Percentiles rank a stretch among this genome's conserved stretches.
phyloP scores from a whole-genome alignment of 1,140 invertebrate species.

The Grapholita molesta region DNA sequence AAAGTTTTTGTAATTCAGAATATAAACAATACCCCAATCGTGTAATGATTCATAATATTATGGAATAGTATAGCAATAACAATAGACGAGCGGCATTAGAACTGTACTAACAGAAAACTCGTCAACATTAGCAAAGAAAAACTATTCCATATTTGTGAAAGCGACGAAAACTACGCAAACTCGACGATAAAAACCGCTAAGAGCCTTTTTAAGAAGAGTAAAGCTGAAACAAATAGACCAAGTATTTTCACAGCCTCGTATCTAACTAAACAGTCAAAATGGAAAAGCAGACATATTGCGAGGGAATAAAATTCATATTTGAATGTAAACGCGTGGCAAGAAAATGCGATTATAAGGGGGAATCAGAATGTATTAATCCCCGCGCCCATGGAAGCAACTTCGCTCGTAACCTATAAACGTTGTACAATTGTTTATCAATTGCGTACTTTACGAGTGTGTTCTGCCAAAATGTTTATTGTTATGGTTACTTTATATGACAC shows the following conservation, averaged over 20 bases:
- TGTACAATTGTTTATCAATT: slow-evolving; percentile 43
- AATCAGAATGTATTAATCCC: slow-evolving; percentile 31
- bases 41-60: not conserved
- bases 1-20: no score
- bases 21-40: no score
- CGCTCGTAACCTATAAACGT: slow-evolving; percentile 39
- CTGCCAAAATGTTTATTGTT: not conserved
- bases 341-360: not conserved
- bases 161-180: slow-evolving; percentile 42
- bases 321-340: not conserved
- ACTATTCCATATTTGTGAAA: slow-evolving; percentile 50
- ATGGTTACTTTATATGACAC: not conserved
- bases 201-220: slow-evolving; percentile 49
- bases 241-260: not conserved
- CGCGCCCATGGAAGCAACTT: slow-evolving; percentile 38
- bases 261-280: not conserved
- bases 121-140: slow-evolving; percentile 36
- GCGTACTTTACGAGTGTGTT: slow-evolving; percentile 12
- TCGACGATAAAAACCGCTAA: slow-evolving; percentile 61
- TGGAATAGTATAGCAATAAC: not conserved
- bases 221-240: slow-evolving; percentile 39
- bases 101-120: slow-evolving; percentile 26
- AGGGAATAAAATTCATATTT: not conserved
- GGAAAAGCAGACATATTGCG: not conserved
- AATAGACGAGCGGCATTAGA: slow-evolving; percentile 27